A percentile compares a stretch with the other conserved stretches of the same genome.
Conservation (phyloP, 53 echinoderm and acorn worm species). For the Astropecten irregularis region DNA sequence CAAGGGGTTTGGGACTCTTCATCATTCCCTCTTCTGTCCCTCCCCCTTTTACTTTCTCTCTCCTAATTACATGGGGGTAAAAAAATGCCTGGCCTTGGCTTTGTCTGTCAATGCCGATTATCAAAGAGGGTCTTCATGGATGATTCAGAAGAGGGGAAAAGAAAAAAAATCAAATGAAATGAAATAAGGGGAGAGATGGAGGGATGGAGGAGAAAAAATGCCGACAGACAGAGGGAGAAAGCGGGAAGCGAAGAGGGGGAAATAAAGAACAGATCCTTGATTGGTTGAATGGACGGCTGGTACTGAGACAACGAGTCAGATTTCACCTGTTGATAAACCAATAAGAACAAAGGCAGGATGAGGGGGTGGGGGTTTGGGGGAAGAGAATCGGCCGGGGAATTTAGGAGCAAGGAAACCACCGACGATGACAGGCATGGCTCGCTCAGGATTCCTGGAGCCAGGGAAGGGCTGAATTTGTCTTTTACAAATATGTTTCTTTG, state of each 20-base stretch:
- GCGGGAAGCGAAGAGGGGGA: neutral
- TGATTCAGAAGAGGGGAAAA: neutral
- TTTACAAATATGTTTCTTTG: neutral
- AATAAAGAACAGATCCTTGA: neutral
- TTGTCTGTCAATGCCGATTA: slow-evolving; percentile 42
- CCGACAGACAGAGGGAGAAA: neutral
- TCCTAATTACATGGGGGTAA: no score
- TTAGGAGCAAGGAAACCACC: neutral
- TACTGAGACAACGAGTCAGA: neutral
- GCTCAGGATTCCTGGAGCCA: slow-evolving; percentile 14
- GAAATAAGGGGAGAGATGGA: neutral
- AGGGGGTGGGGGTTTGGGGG: neutral
- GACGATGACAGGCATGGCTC: slow-evolving; percentile 15
- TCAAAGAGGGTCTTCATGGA: neutral
- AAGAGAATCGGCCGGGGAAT: neutral
- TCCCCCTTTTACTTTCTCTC: neutral
- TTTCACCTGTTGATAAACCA: slow-evolving; percentile 35
- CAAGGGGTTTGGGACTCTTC: no score
- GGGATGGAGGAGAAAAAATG: neutral
- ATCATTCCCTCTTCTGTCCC: neutral
- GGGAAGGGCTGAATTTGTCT: neutral
- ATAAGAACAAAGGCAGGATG: slow-evolving; percentile 14
- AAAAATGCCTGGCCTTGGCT: slow-evolving; percentile 22
- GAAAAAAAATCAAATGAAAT: neutral
- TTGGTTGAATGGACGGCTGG: slow-evolving; percentile 16